phyloP scores from a whole-genome alignment of 92 coral and sea anemone genomes.

The Muricea muricata region DNA sequence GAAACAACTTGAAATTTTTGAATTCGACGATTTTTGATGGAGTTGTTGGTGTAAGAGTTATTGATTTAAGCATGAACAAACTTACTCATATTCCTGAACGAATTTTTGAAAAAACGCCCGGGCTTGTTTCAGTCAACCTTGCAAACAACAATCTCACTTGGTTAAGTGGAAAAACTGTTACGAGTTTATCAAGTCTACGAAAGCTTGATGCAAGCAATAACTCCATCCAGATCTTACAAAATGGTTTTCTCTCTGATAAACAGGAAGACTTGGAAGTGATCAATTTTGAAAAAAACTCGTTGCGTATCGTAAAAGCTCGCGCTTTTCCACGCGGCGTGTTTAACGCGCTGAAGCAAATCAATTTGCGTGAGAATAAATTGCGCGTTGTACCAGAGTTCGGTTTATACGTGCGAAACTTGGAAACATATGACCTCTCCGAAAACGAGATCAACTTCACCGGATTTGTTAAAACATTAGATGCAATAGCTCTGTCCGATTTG shows the following conservation, averaged over 20 bases:
- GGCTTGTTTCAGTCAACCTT: background rate
- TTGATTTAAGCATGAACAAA: constrained; percentile 41
- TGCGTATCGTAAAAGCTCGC: background rate
- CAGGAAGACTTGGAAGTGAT: constrained; percentile 20
- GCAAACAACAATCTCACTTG: constrained; percentile 55
- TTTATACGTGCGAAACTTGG: constrained; percentile 1
- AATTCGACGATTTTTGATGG: constrained; percentile 13
- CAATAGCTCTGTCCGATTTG: background rate
- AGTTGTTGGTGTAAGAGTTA: constrained; percentile 12
- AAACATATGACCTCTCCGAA: background rate
- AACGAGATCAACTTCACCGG: background rate
- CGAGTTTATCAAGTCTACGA: constrained; percentile 40
- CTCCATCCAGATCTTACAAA: constrained; percentile 23
- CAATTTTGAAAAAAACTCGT: constrained; percentile 59
- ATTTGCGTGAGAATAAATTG: background rate
- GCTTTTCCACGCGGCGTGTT: background rate
- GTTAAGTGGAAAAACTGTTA: constrained; percentile 51
- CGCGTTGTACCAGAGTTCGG: constrained; percentile 1
- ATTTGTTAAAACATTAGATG: background rate
- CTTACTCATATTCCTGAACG: constrained; percentile 14
- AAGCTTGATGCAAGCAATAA: constrained; percentile 61
- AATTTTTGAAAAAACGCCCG: constrained; percentile 7
- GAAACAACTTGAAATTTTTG: constrained; percentile 22
- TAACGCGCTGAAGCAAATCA: constrained; percentile 2
- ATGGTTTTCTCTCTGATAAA: background rate